These are phyloP conservation scores for Murina feae DNA, from an alignment of 2,113 vertebrate species.

Conservation along the genomic window DNA sequence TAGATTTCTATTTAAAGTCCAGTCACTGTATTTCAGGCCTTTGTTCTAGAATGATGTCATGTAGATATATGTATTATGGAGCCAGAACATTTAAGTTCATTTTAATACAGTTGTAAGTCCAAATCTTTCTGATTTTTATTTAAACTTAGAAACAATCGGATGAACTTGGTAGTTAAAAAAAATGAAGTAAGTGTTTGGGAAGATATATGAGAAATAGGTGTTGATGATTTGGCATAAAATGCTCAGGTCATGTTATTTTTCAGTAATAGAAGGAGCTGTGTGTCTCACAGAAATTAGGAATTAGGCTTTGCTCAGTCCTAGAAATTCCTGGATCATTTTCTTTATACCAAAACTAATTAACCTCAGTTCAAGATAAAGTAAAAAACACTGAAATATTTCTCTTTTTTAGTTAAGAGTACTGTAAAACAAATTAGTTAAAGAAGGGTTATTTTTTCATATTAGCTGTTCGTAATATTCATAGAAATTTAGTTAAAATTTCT, in stretches of 20 bases:
- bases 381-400: not conserved
- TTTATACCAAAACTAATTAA: not conserved
- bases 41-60: not conserved
- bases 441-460: not conserved
- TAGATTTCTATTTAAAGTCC: constrained; percentile 8
- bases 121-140: constrained; percentile 28
- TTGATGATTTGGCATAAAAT: not conserved
- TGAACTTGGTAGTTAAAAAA: not conserved
- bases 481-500: constrained; percentile 4
- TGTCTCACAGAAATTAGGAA: not conserved
- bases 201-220: not conserved
- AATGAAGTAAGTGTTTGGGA: not conserved
- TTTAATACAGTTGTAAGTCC: not conserved
- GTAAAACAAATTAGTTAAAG: not conserved
- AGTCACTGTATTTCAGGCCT: not conserved
- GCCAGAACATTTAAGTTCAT: not conserved
- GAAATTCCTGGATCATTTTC: not conserved
- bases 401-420: not conserved
- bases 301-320: not conserved
- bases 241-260: not conserved
- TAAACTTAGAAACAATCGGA: constrained; percentile 37
- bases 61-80: not conserved
- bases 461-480: not conserved
- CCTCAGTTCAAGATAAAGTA: not conserved
- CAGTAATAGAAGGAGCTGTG: not conserved